These are phyloP conservation scores for Dendrolimus houi DNA, from an alignment of 2,888 invertebrate species.

Conservation along the genomic window DNA sequence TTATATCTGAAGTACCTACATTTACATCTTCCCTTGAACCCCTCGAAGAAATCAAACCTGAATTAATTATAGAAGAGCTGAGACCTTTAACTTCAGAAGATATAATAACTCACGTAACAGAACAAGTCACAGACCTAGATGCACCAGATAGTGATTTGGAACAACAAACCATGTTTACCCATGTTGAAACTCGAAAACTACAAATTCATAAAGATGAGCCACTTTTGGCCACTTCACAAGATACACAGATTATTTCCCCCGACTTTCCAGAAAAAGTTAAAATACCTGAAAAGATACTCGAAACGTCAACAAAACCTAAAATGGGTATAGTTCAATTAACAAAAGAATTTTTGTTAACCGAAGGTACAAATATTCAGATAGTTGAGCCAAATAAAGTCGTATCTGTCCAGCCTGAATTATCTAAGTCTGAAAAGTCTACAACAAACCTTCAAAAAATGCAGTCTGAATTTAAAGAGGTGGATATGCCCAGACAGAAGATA, in stretches of 20 bases:
- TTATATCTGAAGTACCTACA: background rate
- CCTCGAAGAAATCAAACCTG: constrained; percentile 1
- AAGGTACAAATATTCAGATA: constrained; percentile 14
- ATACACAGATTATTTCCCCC: background rate
- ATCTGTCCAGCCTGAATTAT: background rate
- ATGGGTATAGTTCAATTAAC: constrained; percentile 18
- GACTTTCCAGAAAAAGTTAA: background rate
- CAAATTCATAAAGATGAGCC: too few relatives aligned
- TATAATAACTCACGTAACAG: background rate
- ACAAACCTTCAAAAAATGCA: too few relatives aligned
- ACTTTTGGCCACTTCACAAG: too few relatives aligned
- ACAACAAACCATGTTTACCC: too few relatives aligned
- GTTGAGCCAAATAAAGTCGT: background rate
- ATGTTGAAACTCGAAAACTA: background rate
- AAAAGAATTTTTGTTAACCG: constrained; percentile 20
- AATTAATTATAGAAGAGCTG: background rate
- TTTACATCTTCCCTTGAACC: background rate
- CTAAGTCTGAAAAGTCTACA: background rate
- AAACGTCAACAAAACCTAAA: constrained; percentile 21
- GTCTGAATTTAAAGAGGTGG: too few relatives aligned
- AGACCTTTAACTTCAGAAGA: background rate
- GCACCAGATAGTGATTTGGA: constrained; percentile 1
- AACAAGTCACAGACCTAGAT: constrained; percentile 1
- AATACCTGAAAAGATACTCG: constrained; percentile 7
- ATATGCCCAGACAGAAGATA: too few relatives aligned